Base-by-base conservation (phyloP, 1,140 invertebrate genomes). In the Drosophila ogumai region DNA sequence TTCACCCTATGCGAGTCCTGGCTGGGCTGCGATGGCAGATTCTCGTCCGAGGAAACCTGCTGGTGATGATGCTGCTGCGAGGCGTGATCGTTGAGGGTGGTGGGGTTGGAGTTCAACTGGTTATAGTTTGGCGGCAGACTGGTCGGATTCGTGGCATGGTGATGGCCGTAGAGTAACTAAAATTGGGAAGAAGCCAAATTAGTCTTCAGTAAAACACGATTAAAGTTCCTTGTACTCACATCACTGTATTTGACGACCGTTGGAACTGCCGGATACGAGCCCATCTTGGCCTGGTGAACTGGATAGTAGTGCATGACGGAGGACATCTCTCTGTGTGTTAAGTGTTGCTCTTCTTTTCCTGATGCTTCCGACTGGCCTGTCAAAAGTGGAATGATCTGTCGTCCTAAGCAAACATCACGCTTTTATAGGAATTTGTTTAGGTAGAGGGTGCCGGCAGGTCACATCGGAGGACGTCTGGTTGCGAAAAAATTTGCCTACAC, bases 301-400 rank as follows among this genome's bases (percentile, higher is more conserved):
- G 88, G 88, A 74, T 91, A 91, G 88, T 91, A 91, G 72, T 91
- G 88, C 84, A 91, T 91, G 49, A 91, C 82, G 61, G 88, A 91
- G 59, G 88, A 91, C 88, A 91, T 90, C 34, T 67, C 64, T 17
- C 2, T 60, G 52, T 49, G 17, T 13, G 55, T n/a, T 61, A 10
- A 25, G 31, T 32, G 47, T 28, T 6, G 31, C 22, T 75, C 12
- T 50, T 38, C 10, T 22, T 22, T 34, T 46, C 13, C 31, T 55
- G 41, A 28, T 66, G 63, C 44, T 75, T 50, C 43, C 63, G 46
- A 47, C 49, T 57, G 9, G 34, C 43, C 61, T 75, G 85, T 79
- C 56, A 72, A 61, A 79, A 67, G 36, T 55, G 22, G 46, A 68
- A 72, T 88, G 85, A 90, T 81, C 67, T 65, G 52, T 32, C 64